These are phyloP conservation scores for Clarias magur DNA, from an alignment of 2,113 vertebrate species.

Conservation along the genomic window DNA sequence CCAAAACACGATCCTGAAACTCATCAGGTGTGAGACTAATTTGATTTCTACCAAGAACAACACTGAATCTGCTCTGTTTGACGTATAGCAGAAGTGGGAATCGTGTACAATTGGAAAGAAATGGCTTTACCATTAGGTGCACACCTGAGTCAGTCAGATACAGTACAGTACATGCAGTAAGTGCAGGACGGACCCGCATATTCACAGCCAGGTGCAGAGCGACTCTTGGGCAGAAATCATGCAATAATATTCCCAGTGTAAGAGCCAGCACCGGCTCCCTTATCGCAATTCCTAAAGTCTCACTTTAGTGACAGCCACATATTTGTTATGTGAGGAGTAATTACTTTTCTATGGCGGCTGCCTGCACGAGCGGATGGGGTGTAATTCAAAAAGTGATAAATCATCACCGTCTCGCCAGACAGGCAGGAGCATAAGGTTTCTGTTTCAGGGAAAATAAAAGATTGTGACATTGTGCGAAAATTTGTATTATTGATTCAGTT, in stretches of 20 bases:
- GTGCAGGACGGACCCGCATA: neutral
- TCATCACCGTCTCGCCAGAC: constrained; percentile 25
- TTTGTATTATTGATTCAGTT: neutral
- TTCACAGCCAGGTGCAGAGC: neutral
- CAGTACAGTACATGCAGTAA: neutral
- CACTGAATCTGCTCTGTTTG: neutral
- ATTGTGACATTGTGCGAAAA: neutral
- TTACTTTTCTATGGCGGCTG: constrained; percentile 49
- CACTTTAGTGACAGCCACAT: neutral
- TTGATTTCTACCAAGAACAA: constrained; percentile 23
- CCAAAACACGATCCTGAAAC: neutral
- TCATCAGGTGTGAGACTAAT: constrained; percentile 24
- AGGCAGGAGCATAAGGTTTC: neutral
- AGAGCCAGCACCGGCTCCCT: constrained; percentile 3
- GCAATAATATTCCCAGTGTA: neutral
- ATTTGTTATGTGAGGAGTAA: constrained; percentile 50
- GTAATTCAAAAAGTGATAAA: constrained; percentile 54
- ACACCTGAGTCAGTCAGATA: neutral
- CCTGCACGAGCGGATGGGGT: constrained; percentile 30
- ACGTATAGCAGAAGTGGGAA: neutral
- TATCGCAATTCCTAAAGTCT: constrained; percentile 42
- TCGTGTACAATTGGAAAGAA: neutral
- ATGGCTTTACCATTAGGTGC: neutral
- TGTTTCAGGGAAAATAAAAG: neutral
- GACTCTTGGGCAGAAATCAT: constrained; percentile 17